These are phyloP conservation scores for Bufo gargarizans DNA, from an alignment of 2,113 vertebrate species.

Conservation along the genomic window DNA sequence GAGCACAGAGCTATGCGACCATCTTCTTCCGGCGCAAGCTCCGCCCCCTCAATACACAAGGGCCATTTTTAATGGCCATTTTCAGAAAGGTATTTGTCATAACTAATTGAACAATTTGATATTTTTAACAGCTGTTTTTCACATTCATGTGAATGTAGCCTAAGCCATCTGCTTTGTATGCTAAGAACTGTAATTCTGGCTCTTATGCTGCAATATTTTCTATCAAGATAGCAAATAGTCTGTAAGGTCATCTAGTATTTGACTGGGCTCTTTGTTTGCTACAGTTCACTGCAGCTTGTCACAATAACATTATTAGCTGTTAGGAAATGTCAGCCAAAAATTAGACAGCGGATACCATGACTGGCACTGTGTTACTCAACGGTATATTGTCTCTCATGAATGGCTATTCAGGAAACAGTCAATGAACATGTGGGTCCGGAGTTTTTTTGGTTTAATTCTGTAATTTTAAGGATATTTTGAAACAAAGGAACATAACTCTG, in stretches of 20 bases:
- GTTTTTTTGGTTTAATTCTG: not conserved
- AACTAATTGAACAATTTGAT: no score
- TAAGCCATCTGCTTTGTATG: not conserved
- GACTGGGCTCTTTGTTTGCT: slow-evolving; percentile 9
- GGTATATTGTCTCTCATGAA: not conserved
- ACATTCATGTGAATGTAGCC: no score
- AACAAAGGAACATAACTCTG: not conserved
- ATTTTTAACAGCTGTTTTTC: no score
- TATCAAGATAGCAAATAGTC: not conserved
- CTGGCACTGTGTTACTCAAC: not conserved
- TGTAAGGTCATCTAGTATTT: not conserved
- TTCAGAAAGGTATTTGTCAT: no score
- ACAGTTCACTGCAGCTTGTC: slow-evolving; percentile 1
- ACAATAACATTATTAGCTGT: slow-evolving; percentile 14
- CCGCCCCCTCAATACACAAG: no score
- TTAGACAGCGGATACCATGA: not conserved
- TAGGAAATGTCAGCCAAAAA: not conserved
- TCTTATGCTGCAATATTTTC: not conserved
- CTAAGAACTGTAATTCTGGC: not conserved
- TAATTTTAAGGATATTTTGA: not conserved
- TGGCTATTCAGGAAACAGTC: not conserved
- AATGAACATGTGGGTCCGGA: not conserved
- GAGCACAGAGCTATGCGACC: no score
- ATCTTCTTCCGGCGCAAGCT: no score
- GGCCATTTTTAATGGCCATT: no score